Base-by-base conservation (phyloP, 2,113 vertebrate species). In the Lampris incognitus region DNA sequence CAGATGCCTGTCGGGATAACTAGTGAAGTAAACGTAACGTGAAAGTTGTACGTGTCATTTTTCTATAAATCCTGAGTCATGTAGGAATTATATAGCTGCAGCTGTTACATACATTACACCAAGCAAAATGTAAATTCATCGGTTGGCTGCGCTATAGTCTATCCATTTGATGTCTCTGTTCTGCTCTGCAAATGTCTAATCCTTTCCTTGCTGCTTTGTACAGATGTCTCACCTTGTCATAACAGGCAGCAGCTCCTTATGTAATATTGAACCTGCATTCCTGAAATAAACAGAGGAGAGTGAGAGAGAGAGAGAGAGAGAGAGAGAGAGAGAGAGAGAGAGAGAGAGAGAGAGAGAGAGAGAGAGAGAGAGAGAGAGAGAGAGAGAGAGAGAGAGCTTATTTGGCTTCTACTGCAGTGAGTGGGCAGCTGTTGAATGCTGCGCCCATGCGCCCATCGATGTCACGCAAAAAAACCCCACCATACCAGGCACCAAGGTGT, bases 381-480 rank as follows among this genome's bases (percentile, higher is more conserved):
- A 24, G 24, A 24, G 0, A 24, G 24, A 24, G 24, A 24, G 24
- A 24, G 24, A 24, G 52, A 2, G 11, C 6, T 6, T 58, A 5
- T 76, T 76, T 83, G 76, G 76, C 3, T 84, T 73, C 72, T 74
- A 64, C 82, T 66, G 79, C 79, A 82, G 82, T 71, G 72, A 78
- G 85, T 88, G 85, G 83, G 86, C 72, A 85, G 78, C 76, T 83
- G 77, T 76, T 40, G 4, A 66, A 24, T 24, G 24, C 49, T 71
- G 71, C 68, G 66, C 66, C 75, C 52, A 48, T 48, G 78, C 70
- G 40, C 63, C 64, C 59, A 24, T 40, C 3, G 3, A 62, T 74
- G 84, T 84, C 68, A 79, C 65, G 74, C 48, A 72, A 38, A 42
- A 42, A 63, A 58, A 64, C 64, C 72, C 42, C 40, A 55, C 71